Conservation (phyloP, 2,113 vertebrate genomes). For the Pseudopipra pipra region DNA sequence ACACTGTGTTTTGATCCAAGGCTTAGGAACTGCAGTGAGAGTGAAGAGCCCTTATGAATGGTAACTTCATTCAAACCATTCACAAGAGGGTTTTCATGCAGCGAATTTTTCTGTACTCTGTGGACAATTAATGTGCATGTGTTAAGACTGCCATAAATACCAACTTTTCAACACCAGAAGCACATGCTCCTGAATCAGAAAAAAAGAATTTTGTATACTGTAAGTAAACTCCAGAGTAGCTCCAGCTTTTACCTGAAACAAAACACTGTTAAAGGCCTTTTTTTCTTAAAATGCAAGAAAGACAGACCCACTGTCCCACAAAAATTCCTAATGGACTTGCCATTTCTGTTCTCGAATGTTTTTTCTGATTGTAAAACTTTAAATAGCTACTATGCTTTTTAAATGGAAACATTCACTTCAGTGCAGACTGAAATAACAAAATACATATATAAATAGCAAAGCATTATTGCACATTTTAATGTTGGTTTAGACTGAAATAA, state of each 20-base stretch:
- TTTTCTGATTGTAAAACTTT: neutral
- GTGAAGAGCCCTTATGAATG: slow-evolving; percentile 4
- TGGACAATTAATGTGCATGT: slow-evolving; percentile 1
- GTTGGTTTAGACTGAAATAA: neutral
- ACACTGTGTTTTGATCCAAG: slow-evolving; percentile 36
- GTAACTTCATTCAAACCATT: slow-evolving; percentile 43
- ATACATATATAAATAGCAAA: neutral
- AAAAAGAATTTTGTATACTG: neutral
- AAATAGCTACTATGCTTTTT: neutral
- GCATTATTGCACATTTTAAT: neutral
- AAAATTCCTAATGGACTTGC: neutral
- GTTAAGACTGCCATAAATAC: slow-evolving; percentile 4
- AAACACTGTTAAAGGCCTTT: neutral
- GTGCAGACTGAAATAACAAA: neutral
- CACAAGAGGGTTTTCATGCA: slow-evolving; percentile 36
- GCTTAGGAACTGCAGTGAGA: slow-evolving; percentile 28
- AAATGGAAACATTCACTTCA: neutral
- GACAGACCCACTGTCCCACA: neutral
- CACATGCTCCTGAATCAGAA: neutral
- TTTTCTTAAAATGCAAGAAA: neutral
- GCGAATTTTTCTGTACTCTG: slow-evolving; percentile 14
- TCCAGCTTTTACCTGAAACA: neutral
- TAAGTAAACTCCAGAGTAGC: neutral
- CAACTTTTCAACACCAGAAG: neutral
- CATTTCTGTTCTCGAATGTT: neutral